Conservation (phyloP, 2,113 vertebrate species). For the Macrotis lagotis region DNA sequence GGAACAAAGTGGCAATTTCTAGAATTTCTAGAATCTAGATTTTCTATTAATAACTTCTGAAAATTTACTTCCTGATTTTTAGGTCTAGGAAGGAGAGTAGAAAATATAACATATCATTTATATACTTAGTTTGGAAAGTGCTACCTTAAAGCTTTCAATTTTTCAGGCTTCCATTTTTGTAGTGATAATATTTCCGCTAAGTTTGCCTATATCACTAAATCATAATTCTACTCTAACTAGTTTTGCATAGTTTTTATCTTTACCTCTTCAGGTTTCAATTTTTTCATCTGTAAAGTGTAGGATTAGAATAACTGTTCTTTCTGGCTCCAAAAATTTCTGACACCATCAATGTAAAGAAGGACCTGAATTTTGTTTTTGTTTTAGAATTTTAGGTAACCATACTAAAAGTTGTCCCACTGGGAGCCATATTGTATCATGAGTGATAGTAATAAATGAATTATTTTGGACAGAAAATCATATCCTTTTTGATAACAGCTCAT, state of each 20-base stretch:
- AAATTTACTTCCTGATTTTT: neutral
- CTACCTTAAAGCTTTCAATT: constrained; percentile 26
- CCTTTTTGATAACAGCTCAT: neutral
- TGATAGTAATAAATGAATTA: neutral
- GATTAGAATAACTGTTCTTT: neutral
- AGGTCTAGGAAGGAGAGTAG: neutral
- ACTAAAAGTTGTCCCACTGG: constrained; percentile 8
- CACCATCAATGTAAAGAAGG: constrained; percentile 12
- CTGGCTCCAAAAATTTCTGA: constrained; percentile 37
- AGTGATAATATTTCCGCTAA: constrained; percentile 34
- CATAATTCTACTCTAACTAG: constrained; percentile 23
- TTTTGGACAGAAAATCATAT: neutral
- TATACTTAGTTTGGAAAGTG: neutral
- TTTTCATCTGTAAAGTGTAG: constrained; percentile 30
- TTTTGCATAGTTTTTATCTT: no score
- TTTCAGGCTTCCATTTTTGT: constrained; percentile 9
- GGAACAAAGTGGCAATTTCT: neutral
- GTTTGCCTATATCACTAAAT: constrained; percentile 1
- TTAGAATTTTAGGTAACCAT: constrained; percentile 2
- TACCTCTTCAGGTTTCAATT: constrained; percentile 1
- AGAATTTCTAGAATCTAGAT: neutral
- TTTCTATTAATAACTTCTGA: neutral
- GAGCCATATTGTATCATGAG: neutral
- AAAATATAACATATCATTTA: neutral
- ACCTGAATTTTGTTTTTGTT: constrained; percentile 10